phyloP scores from a whole-genome alignment of 2,797 vertebrate species.

The Clamator glandarius region DNA sequence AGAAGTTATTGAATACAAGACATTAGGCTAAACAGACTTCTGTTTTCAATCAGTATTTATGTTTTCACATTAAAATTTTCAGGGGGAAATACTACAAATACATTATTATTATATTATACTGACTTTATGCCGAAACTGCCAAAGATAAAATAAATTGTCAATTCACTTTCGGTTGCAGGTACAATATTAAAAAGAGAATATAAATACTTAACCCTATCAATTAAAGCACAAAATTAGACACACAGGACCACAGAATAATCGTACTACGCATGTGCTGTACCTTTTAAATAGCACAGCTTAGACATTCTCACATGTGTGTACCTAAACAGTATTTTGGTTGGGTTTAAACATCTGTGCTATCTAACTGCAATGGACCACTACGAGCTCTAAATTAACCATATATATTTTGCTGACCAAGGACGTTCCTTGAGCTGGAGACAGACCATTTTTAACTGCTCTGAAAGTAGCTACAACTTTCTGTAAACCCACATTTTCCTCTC shows the following conservation, averaged over 20 bases:
- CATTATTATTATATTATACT: not conserved
- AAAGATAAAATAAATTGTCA: not conserved
- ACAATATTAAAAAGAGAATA: not conserved
- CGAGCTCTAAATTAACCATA: not conserved
- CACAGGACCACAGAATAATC: rapidly evolving
- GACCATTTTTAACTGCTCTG: not conserved
- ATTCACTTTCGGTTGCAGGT: not conserved
- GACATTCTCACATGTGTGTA: not conserved
- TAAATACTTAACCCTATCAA: not conserved
- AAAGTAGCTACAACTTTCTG: not conserved
- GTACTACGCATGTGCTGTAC: not conserved
- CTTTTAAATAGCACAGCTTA: not conserved
- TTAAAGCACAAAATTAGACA: not conserved
- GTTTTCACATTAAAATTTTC: not conserved
- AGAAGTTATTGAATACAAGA: not conserved
- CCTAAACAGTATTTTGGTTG: not conserved
- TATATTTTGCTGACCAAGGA: not conserved
- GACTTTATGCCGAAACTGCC: not conserved
- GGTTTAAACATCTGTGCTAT: not conserved
- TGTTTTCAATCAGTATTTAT: not conserved
- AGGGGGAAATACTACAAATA: not conserved
- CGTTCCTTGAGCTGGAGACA: not conserved
- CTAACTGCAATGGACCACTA: not conserved
- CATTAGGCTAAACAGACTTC: not conserved
- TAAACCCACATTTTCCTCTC: not conserved